Evolutionary conservation across 2,888 invertebrate genomes (phyloP), one percentile per base, ranked within the genome.

Genomic region (Protonemura montana): DNA sequence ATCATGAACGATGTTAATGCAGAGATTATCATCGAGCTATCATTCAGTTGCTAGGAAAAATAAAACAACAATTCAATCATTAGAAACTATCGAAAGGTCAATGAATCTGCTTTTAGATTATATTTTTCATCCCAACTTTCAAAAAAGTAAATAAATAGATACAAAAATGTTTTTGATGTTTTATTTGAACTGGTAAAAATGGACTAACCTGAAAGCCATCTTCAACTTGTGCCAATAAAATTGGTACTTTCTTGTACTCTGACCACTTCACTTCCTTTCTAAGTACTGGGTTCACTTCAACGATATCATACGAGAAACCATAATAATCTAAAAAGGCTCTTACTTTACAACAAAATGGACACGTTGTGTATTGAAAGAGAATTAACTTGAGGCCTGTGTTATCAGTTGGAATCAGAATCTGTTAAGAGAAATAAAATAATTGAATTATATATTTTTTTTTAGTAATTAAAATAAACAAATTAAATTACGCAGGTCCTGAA

Each of bases 291-390:
- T 99, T 98, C 0, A 99, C 99, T 93, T 99, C 99, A 1, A 99
- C 96, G 7, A 99, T 94, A 89, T 99, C 96, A 91, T 99, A 99
- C 0, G 97, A 97, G 86, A 99, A 94, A 0, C 99, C 98, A 91
- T 96, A 95, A 89, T 96, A 98, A 91, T 99, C 99, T 16, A 99
- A 92, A 91, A 96, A 97, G 0, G 97, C 96, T 87, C 98, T 93
- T 7, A 96, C 96, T 93, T 99, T 99, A 90, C 98, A 98, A 91
- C 99, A 99, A 91, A 99, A 99, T 0, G 99, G 99, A 90, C 99
- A 99, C 0, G 98, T 98, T 90, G 98, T 97, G 91, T 98, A 99
- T 92, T 99, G 99, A 90, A 97, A 99, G 26, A 99, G 92, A 0
- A 97, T 95, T 82, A 99, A 91, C 89, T 97, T 95, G 87, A 98